Conservation (phyloP, 1,140 invertebrate species). For the Drosophila arawakana region DNA sequence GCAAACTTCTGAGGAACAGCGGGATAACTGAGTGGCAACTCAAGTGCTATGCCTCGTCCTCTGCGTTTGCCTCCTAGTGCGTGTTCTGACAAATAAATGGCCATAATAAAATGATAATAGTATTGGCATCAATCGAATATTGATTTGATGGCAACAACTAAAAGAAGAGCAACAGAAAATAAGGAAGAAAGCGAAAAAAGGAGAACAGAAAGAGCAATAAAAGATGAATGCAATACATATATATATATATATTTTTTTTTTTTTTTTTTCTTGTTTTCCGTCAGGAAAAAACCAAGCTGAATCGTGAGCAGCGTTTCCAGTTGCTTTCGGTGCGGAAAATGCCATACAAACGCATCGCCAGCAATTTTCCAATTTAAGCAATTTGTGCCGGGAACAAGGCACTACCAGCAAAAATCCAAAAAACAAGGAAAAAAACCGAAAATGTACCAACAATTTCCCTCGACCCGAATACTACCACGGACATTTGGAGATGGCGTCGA, state of each 20-base stretch:
- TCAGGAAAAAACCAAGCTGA: slow-evolving; percentile 42
- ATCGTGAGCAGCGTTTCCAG: slow-evolving; percentile 31
- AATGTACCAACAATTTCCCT: slow-evolving; percentile 42
- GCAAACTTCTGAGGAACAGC: slow-evolving; percentile 31
- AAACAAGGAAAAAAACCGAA: slow-evolving; percentile 32
- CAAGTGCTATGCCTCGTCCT: slow-evolving; percentile 20
- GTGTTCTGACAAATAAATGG: slow-evolving; percentile 69
- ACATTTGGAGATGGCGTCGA: slow-evolving; percentile 44
- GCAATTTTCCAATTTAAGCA: slow-evolving; percentile 82
- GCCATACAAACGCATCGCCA: slow-evolving; percentile 68
- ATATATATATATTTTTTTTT: background rate
- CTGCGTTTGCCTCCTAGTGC: slow-evolving; percentile 11
- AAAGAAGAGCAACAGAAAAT: slow-evolving; percentile 25
- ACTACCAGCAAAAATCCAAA: slow-evolving; percentile 13
- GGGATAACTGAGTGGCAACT: slow-evolving; percentile 33
- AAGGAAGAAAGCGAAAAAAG: too few relatives aligned
- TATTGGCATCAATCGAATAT: slow-evolving; percentile 82
- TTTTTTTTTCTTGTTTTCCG: slow-evolving; percentile 16
- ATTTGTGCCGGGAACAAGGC: slow-evolving; percentile 65
- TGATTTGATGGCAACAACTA: slow-evolving; percentile 73
- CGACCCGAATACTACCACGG: slow-evolving; percentile 11
- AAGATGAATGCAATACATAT: slow-evolving; percentile 77
- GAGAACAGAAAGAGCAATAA: slow-evolving; percentile 60
- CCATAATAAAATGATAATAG: slow-evolving; percentile 83
- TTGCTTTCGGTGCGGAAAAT: slow-evolving; percentile 1